Evolutionary conservation across 1,140 invertebrate genomes (phyloP).

Genomic region (Helicoverpa zea): DNA sequence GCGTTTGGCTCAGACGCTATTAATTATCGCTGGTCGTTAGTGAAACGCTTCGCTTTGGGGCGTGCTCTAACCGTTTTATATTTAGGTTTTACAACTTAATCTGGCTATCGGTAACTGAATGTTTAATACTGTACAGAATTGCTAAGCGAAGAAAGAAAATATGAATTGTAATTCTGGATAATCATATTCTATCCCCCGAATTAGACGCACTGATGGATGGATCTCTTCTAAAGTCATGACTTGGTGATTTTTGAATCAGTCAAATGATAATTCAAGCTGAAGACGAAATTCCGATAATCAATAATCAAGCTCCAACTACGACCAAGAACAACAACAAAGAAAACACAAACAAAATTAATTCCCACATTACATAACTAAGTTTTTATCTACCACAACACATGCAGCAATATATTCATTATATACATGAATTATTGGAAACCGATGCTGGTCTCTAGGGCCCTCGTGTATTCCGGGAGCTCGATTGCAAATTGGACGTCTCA

Average conservation of each 20-base stretch:
- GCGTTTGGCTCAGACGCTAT: conserved; percentile 10
- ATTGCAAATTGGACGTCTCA: conserved; percentile 51
- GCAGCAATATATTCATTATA: conserved; percentile 23
- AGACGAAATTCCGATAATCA: too few species aligned
- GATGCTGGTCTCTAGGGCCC: conserved; percentile 3
- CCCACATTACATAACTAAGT: background rate
- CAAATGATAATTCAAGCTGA: too few species aligned
- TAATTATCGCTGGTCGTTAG: conserved; percentile 39
- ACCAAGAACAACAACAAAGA: background rate
- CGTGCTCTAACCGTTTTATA: conserved; percentile 2
- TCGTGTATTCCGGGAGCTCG: conserved; percentile 31
- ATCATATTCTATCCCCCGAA: too few species aligned
- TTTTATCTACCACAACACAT: background rate
- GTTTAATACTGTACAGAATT: too few species aligned
- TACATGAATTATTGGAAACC: conserved; percentile 44
- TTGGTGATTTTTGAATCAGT: too few species aligned
- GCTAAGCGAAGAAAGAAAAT: too few species aligned
- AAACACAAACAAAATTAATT: background rate
- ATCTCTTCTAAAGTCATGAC: too few species aligned
- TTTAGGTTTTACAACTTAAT: conserved; percentile 42
- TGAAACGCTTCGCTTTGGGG: conserved; percentile 3
- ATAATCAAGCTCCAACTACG: too few species aligned
- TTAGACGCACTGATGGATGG: too few species aligned
- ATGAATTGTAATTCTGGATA: too few species aligned
- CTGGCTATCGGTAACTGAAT: background rate